Base-by-base conservation (phyloP, 2,888 invertebrate species). In the Hydropsyche betteni region DNA sequence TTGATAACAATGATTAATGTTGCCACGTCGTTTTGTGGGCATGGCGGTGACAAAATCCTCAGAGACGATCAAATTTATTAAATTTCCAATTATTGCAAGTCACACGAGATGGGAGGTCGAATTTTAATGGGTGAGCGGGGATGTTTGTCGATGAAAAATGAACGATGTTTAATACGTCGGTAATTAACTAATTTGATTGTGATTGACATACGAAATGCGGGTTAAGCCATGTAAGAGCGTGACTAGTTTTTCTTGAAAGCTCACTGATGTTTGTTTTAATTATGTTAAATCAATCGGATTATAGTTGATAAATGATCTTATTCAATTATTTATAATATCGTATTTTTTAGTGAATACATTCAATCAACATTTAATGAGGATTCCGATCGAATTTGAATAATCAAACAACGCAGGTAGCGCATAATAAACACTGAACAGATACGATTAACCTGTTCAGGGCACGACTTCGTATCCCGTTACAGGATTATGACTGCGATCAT, bases 131-230 rank as follows among this genome's bases (percentile, higher is more conserved):
- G 16, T 8, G 44, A 10, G 6, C 44, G 44, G 6, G 10, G 10
- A 44, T 8, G 44, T 10, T 10, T 44, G 44, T 44, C 44, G 44
- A 8, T 44, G 44, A 44, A 44, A 10, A 10, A 44, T 44, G 44
- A 4, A 58, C 4, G 5, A 58, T 44, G 72, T 58, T 55, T 44
- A 58, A 72, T 72, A 72, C 51, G 38, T 52, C 70, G 38, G 16
- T 51, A 33, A 58, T 58, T 72, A 58, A 72, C 58, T 44, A 69
- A 51, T 51, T 7, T 69, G 51, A 69, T 69, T 69, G 69, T 50
- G 14, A 44, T 33, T 72, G 72, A 72, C 55, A 36, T 36, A 52
- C 53, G 10, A 36, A 58, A 72, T 72, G 72, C 72, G 72, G 72
- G 72, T 58, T 70, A 53, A 70, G 34, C 36, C 8, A 8, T 44